Evolutionary conservation across 2,888 invertebrate species (phyloP).

Genomic region (Strigamia crassipes): DNA sequence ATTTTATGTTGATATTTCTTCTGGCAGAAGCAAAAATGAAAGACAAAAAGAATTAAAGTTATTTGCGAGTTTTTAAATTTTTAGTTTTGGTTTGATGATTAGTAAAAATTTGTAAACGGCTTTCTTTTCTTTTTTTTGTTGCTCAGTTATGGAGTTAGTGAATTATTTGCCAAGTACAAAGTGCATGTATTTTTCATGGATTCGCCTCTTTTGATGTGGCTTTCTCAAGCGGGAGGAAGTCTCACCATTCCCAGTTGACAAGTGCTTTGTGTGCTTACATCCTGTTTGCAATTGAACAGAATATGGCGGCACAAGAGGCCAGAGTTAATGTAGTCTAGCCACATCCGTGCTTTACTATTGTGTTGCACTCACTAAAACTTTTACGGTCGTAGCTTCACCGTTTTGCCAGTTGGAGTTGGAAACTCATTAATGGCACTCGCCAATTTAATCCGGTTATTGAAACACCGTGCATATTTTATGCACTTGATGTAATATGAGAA

Average conservation of each 20-base stretch:
- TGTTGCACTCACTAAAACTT: constrained; percentile 39
- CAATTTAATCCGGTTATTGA: constrained; percentile 35
- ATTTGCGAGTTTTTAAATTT: background rate
- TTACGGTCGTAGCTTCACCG: constrained; percentile 39
- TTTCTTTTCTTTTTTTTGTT: background rate
- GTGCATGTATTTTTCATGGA: constrained; percentile 42
- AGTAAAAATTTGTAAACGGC: background rate
- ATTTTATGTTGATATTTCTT: background rate
- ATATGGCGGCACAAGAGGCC: constrained; percentile 40
- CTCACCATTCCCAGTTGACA: constrained; percentile 42
- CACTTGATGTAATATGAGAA: background rate
- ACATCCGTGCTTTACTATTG: constrained; percentile 35
- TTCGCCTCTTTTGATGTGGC: constrained; percentile 42
- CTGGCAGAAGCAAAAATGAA: background rate
- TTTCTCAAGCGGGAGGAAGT: constrained; percentile 40
- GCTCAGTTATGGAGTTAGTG: background rate
- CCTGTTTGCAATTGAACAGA: constrained; percentile 36
- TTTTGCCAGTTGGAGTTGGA: constrained; percentile 40
- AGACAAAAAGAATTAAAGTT: background rate
- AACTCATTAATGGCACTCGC: constrained; percentile 38
- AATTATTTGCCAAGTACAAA: constrained; percentile 36
- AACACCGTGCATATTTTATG: constrained; percentile 31
- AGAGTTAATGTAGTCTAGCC: constrained; percentile 40
- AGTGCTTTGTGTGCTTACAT: constrained; percentile 42
- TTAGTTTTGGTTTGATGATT: background rate